Conservation (phyloP, 2,888 invertebrate genomes). For the Yponomeuta evonymella region DNA sequence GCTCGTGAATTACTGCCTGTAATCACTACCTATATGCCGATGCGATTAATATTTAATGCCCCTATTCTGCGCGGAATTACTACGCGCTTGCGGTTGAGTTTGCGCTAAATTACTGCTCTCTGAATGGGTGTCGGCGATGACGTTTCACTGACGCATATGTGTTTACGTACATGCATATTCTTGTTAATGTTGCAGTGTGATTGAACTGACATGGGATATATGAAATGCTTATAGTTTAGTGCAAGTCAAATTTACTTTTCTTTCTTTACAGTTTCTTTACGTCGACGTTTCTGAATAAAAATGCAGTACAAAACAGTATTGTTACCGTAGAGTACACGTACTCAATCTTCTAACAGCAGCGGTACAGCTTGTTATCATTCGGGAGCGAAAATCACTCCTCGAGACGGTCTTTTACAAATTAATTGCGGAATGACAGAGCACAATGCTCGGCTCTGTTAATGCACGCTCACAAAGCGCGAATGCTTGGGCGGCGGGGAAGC, state of each 20-base stretch:
- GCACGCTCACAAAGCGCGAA: constrained; percentile 71
- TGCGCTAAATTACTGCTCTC: constrained; percentile 61
- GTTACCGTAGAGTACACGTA: constrained; percentile 2
- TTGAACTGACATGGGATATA: background rate
- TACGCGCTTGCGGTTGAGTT: constrained; percentile 59
- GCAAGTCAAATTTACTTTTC: background rate
- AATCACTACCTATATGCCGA: constrained; percentile 65
- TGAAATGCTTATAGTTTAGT: background rate
- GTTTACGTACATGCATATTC: constrained; percentile 1
- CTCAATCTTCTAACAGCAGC: constrained; percentile 5
- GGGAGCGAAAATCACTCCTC: constrained; percentile 46
- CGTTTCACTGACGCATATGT: constrained; percentile 8
- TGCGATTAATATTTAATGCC: constrained; percentile 70
- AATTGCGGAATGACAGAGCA: constrained; percentile 71
- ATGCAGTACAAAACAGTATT: background rate
- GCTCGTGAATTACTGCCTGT: constrained; percentile 52
- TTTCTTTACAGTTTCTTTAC: background rate
- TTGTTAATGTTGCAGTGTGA: background rate
- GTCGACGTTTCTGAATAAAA: background rate
- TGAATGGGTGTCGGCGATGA: constrained; percentile 43
- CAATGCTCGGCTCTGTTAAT: constrained; percentile 66
- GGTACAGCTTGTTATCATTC: constrained; percentile 19
- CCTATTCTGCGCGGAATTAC: constrained; percentile 63
- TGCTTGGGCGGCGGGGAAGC: constrained; percentile 62
- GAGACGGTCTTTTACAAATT: constrained; percentile 59